A percentile compares a stretch with the other conserved stretches of the same genome.
These are phyloP conservation scores for Rhagoletis zephyria DNA, from an alignment of 1,140 invertebrate genomes.

Conservation along the genomic window DNA sequence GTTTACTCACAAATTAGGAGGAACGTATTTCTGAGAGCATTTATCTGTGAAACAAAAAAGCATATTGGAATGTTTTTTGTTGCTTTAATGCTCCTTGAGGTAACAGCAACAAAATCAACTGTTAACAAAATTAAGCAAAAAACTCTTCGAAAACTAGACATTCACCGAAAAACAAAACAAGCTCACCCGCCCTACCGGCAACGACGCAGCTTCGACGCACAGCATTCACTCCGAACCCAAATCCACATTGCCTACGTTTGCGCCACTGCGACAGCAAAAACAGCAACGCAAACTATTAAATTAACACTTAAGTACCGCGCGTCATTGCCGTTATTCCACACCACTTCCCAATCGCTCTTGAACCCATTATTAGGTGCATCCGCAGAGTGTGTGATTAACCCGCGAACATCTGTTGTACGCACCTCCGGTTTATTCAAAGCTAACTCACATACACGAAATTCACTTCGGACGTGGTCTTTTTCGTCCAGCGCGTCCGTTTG, in stretches of 20 bases:
- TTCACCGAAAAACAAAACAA: neutral
- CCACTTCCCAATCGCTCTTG: neutral
- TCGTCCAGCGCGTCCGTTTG: neutral
- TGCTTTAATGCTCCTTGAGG: neutral
- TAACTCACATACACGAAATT: neutral
- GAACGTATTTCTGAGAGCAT: neutral
- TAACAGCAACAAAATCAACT: neutral
- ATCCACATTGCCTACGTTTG: neutral
- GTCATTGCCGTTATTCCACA: neutral
- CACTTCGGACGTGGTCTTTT: neutral
- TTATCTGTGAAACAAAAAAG: neutral
- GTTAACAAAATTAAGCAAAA: neutral
- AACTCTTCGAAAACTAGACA: neutral
- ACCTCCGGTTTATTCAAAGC: neutral
- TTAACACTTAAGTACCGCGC: neutral
- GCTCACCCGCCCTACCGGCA: neutral
- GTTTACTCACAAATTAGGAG: neutral
- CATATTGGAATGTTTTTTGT: constrained; percentile 31
- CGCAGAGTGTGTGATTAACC: neutral
- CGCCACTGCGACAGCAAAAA: neutral
- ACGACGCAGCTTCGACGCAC: constrained; percentile 24
- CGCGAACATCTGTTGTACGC: neutral
- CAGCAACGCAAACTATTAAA: neutral
- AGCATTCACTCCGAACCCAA: neutral
- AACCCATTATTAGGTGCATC: neutral